Evolutionary conservation across 2,797 vertebrate species (phyloP).

Genomic region (Tamandua tetradactyla): DNA sequence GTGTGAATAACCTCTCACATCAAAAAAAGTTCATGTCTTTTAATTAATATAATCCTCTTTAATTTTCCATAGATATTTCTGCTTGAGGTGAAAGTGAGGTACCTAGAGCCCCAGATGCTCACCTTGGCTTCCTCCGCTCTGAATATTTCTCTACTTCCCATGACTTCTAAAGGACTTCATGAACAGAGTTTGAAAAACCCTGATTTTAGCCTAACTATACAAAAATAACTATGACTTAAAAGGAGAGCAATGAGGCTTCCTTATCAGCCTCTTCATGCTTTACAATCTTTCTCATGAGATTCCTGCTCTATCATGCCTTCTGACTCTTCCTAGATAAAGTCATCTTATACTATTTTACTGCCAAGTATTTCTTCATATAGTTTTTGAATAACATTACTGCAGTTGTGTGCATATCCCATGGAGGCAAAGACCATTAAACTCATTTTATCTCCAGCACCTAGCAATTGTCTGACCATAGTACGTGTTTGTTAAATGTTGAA

Average conservation of each 20-base stretch:
- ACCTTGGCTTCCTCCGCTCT: neutral
- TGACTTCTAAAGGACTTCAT: neutral
- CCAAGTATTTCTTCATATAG: neutral
- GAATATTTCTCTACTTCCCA: neutral
- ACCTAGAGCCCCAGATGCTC: neutral
- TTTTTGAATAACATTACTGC: neutral
- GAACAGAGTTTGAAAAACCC: neutral
- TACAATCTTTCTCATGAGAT: neutral
- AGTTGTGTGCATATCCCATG: neutral
- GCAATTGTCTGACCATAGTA: neutral
- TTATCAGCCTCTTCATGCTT: neutral
- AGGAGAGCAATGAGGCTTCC: neutral
- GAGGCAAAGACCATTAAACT: neutral
- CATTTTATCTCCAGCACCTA: neutral
- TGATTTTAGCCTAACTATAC: neutral
- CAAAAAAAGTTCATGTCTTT: neutral
- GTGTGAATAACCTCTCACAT: neutral
- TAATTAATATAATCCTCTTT: neutral
- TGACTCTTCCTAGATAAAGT: neutral
- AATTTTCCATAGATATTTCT: neutral
- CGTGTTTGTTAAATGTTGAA: neutral
- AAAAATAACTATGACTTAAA: neutral
- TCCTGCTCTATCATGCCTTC: neutral
- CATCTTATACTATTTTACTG: neutral
- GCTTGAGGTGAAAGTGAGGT: neutral